Base-by-base conservation (phyloP, 2,113 vertebrate species). In the Scomber japonicus region DNA sequence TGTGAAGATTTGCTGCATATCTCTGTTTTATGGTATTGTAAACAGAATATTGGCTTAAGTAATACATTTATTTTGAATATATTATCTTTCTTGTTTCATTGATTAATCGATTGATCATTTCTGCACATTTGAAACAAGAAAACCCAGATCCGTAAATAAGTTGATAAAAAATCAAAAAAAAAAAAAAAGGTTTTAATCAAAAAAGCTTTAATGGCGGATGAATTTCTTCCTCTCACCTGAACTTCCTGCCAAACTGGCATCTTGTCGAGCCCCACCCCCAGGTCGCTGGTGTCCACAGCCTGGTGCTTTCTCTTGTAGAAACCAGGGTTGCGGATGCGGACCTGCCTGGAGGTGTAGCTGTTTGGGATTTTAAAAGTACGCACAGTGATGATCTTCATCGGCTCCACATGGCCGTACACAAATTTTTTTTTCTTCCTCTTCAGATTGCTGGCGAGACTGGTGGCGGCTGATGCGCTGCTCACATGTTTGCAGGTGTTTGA, bases 271-370 rank as follows among this genome's bases (percentile, higher is more conserved):
- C 35, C 82, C 87, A 96, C 88, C 15, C 93, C 95, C 55, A 99
- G 48, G 71, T 98, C 98, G 10, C 96, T 96, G 51, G 98, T 99
- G 77, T 99, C 98, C 54, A 98, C 96, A 0, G 96, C 93, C 54
- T 94, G 89, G 72, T 83, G 94, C 54, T 94, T 90, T 57, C 90
- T 96, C 71, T 91, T 94, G 71, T 94, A 94, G 56, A 92, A 94
- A 16, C 93, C 50, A 1, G 96, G 95, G 63, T 99, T 98, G 57
- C 96, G 96, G 50, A 98, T 82, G 53, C 94, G 95, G 64, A 92
- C 64, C 69, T 96, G 94, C 87, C 93, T 97, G 77, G 96, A 96
- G 50, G 90, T 93, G 74, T 97, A 99, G 91, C 97, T 98, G 83
- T 94, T 93, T 0, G 98, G 98, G 24, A 97, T 63, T 90, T 96